Percentiles rank a stretch among this genome's conserved stretches.
Conservation (phyloP, 2,797 vertebrate genomes). For the Bradypodion ventrale region DNA sequence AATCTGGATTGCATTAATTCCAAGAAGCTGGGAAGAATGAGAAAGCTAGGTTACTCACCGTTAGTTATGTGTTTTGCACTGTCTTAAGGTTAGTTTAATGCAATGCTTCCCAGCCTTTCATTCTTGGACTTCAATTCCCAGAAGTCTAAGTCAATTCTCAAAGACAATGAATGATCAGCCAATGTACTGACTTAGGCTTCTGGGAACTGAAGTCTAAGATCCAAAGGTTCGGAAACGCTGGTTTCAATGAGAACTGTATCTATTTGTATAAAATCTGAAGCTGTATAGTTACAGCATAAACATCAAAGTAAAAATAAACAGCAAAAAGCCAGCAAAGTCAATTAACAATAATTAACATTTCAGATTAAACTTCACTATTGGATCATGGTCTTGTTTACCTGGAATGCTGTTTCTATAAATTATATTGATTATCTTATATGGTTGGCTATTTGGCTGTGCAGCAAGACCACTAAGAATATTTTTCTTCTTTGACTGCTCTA, state of each 20-base stretch:
- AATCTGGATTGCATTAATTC: background rate
- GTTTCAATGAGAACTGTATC: background rate
- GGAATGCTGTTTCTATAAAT: background rate
- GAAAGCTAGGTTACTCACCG: background rate
- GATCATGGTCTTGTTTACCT: background rate
- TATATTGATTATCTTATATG: background rate
- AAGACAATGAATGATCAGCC: no score
- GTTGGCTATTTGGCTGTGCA: background rate
- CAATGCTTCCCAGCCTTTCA: no score
- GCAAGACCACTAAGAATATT: background rate
- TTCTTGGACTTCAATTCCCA: no score
- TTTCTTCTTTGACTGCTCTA: slow-evolving; percentile 15
- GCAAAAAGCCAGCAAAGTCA: background rate
- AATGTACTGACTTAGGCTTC: no score
- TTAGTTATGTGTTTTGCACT: no score
- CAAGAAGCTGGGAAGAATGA: background rate
- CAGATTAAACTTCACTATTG: background rate
- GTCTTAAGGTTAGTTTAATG: background rate
- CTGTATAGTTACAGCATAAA: no score
- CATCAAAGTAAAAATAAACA: background rate
- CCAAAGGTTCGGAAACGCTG: no score
- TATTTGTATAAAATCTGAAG: background rate
- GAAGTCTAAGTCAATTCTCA: no score
- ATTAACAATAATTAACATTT: background rate
- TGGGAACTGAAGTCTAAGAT: no score